Evolutionary conservation across 1,140 invertebrate species (phyloP).

Genomic region (Paralvinella palmiformis): DNA sequence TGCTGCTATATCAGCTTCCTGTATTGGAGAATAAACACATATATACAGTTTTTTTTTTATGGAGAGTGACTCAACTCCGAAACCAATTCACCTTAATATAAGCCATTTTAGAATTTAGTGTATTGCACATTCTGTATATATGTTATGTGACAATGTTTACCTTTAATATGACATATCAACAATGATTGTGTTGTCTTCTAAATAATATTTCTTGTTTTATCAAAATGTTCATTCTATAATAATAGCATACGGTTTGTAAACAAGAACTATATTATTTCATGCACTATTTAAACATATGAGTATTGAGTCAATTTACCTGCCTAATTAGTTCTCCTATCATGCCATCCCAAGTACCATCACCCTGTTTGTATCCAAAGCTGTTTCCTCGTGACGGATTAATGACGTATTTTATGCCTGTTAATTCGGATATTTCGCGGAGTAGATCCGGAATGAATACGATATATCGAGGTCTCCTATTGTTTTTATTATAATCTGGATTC

Average conservation of each 20-base stretch:
- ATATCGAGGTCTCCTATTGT: not conserved
- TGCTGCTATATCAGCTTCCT: constrained; percentile 95
- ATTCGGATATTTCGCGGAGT: constrained; percentile 5
- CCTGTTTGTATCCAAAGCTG: constrained; percentile 14
- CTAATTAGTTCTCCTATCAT: constrained; percentile 19
- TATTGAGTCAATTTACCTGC: no score
- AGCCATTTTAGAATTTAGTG: not conserved
- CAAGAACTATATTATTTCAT: no score
- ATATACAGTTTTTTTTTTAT: not conserved
- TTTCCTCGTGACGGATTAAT: constrained; percentile 4
- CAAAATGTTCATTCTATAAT: no score
- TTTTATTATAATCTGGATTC: not conserved
- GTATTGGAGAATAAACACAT: constrained; percentile 27
- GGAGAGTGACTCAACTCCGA: not conserved
- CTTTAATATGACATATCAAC: no score
- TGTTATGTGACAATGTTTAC: no score
- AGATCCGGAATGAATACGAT: constrained; percentile 18
- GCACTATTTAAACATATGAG: no score
- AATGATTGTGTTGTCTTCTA: no score
- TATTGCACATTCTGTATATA: no score
- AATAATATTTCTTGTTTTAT: no score
- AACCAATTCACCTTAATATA: not conserved
- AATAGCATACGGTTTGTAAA: no score
- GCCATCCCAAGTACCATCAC: constrained; percentile 22
- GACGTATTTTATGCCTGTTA: constrained; percentile 10